Evolutionary conservation across 1,140 invertebrate genomes (phyloP), one percentile per base, ranked within the genome.

Genomic region (Lordiphosa mommai): DNA sequence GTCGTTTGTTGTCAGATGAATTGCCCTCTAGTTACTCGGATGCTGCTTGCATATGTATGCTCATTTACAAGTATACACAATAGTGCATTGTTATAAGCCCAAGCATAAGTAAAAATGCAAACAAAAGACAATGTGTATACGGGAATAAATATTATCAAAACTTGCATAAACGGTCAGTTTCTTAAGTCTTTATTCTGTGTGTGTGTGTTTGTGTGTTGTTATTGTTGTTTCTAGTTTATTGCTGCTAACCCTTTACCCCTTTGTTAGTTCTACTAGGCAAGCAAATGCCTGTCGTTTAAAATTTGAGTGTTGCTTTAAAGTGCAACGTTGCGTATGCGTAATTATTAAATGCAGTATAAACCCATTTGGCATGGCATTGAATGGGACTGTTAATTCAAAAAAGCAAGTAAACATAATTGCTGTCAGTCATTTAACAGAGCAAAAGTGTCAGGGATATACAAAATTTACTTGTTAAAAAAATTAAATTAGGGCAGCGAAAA

Each of bases 331-430:
- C 77, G 77, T 82, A 82, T 82, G 72, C 76, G 72, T 58, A 82
- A 82, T 84, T 84, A 84, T 72, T 84, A 76, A 82, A 84, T 84
- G 76, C 76, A 58, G 66, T 77, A 71, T 82, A 43, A 71, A 71
- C 38, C 65, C 65, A 72, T 58, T 50, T 48, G 41, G 49, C 56
- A 36, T 33, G 27, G 55, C 36, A 73, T 51, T 58, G 37, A 58
- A 50, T 61, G 32, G 29, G 40, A 47, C 30, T 49, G 60, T 46
- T 37, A 55, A 56, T 67, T 36, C 33, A 13, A 61, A 46, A 61
- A 84, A 38, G 59, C 58, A 69, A 84, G 49, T 68, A 68, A 68
- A 50, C 65, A 55, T 58, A 82, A 82, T 76, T 82, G 76, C 74
- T 70, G 49, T 37, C 59, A 80, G 59, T 51, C 61, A 69, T 69